phyloP scores from a whole-genome alignment of 2,888 invertebrate genomes.

The Cheilosia variabilis region DNA sequence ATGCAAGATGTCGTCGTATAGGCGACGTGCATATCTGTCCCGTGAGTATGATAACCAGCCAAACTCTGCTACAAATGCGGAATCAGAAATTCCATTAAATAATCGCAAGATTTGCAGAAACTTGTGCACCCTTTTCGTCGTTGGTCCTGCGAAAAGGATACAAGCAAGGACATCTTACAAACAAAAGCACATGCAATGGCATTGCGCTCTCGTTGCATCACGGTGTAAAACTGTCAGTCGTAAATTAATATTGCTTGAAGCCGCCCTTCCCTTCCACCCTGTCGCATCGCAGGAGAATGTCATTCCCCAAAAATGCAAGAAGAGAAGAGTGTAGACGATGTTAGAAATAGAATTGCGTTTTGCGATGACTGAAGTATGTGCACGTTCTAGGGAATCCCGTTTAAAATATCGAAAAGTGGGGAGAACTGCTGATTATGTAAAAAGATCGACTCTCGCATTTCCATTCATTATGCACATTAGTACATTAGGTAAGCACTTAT shows the following conservation, averaged over 20 bases:
- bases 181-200: constrained; percentile 5
- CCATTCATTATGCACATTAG: no score
- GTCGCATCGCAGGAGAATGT: no score
- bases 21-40: neutral
- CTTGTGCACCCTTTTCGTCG: constrained; percentile 20
- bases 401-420: no score
- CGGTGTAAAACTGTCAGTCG: constrained; percentile 49
- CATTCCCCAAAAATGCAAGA: no score
- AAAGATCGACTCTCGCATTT: no score
- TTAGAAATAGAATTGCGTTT: no score
- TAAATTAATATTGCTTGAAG: constrained; percentile 56
- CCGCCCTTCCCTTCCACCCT: no score
- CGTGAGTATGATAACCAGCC: constrained; percentile 9
- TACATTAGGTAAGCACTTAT: no score
- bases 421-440: no score
- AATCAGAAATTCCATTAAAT: constrained; percentile 65
- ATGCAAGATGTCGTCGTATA: constrained; percentile 28
- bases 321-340: no score
- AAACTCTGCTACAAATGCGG: constrained; percentile 47
- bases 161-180: constrained; percentile 1
- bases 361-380: no score
- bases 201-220: neutral
- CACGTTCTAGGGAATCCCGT: no score
- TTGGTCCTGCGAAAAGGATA: constrained; percentile 21
- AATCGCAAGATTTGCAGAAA: constrained; percentile 63